Percentiles rank a stretch among this genome's conserved stretches.
phyloP scores from a whole-genome alignment of 2,888 invertebrate genomes.

The Tetragonula carbonaria region DNA sequence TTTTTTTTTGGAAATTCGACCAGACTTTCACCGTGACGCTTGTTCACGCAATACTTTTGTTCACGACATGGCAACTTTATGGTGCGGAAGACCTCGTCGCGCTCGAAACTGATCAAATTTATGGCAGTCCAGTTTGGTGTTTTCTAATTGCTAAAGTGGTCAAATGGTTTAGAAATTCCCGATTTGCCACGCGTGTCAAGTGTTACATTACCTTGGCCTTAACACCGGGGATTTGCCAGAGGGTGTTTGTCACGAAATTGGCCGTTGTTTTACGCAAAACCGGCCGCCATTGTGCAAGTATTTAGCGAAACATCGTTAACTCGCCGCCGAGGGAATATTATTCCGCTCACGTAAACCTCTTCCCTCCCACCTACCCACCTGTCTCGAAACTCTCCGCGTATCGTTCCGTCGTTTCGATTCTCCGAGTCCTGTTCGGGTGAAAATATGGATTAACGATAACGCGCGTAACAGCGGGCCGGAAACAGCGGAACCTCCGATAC shows the following conservation, averaged over 20 bases:
- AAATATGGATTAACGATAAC: slow-evolving; percentile 37
- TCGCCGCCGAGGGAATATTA: slow-evolving; percentile 21
- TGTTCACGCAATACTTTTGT: too few species aligned
- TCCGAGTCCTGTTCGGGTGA: neutral
- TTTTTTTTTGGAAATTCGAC: too few species aligned
- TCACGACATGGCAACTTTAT: too few species aligned
- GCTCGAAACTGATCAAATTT: too few species aligned
- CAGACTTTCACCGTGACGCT: too few species aligned
- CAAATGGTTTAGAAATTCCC: too few species aligned
- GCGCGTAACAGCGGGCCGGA: slow-evolving; percentile 1
- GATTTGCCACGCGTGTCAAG: too few species aligned
- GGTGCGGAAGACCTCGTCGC: too few species aligned
- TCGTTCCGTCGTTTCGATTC: slow-evolving; percentile 17
- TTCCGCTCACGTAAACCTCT: neutral
- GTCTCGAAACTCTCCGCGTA: neutral
- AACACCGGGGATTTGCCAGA: neutral
- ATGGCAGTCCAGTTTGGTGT: too few species aligned
- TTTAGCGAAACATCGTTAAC: slow-evolving; percentile 37
- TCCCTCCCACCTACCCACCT: too few species aligned
- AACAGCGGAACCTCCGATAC: neutral
- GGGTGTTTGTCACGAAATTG: neutral
- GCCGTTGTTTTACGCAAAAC: slow-evolving; percentile 12
- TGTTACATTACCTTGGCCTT: too few species aligned
- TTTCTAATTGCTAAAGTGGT: too few species aligned
- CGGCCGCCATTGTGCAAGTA: slow-evolving; percentile 2